Conservation (phyloP, 2,888 invertebrate species). For the Hirtodrosophila cameraria region DNA sequence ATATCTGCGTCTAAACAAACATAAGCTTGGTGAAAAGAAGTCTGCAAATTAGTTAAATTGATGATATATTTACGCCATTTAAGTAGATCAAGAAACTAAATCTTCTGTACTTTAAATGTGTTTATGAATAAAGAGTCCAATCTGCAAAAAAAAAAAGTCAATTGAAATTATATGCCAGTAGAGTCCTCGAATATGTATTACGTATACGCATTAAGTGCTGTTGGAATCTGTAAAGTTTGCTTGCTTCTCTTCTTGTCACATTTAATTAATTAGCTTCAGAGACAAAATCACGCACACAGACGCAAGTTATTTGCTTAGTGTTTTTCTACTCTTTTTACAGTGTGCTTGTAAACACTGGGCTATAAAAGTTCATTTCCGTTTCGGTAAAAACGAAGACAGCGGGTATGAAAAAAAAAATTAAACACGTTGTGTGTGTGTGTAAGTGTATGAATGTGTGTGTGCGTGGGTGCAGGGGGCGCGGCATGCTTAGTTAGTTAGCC, state of each 20-base stretch:
- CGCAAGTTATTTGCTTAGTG: background rate
- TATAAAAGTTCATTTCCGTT: slow-evolving; percentile 45
- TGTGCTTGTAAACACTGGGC: slow-evolving; percentile 33
- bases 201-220: background rate
- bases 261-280: slow-evolving; percentile 42
- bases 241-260: slow-evolving; percentile 25
- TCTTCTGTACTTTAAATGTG: no score
- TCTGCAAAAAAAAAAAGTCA: background rate
- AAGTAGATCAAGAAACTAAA: no score
- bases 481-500: slow-evolving; percentile 35
- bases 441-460: slow-evolving; percentile 1
- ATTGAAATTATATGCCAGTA: background rate
- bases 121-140: no score
- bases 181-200: no score
- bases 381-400: slow-evolving; percentile 24
- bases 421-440: background rate
- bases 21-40: no score
- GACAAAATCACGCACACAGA: slow-evolving; percentile 9
- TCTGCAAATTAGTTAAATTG: no score
- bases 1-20: no score
- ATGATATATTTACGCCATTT: no score
- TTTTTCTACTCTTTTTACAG: slow-evolving; percentile 1
- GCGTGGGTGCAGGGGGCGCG: slow-evolving; percentile 1
- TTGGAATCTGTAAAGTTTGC: background rate
- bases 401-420: background rate